A percentile compares a stretch with the other conserved stretches of the same genome.
These are phyloP conservation scores for Sebastes iracundus DNA, from an alignment of 2,797 vertebrate species.

Conservation along the genomic window DNA sequence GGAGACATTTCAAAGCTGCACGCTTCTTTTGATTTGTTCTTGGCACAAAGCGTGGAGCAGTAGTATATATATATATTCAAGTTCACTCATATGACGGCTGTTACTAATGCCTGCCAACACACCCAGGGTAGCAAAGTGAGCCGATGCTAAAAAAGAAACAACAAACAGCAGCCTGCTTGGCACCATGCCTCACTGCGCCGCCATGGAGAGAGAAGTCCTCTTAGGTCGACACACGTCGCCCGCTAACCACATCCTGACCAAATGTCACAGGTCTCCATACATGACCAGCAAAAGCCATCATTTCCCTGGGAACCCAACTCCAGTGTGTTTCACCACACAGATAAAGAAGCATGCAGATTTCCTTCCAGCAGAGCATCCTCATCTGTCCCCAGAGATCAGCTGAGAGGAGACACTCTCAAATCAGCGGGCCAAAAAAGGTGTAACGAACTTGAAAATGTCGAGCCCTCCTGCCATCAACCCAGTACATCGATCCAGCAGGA, in stretches of 20 bases:
- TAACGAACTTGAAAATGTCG: slow-evolving; percentile 59
- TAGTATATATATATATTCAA: not conserved
- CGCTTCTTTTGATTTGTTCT: slow-evolving; percentile 4
- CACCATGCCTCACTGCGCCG: slow-evolving; percentile 14
- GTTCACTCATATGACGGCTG: slow-evolving; percentile 14
- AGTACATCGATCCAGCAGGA: slow-evolving; percentile 36
- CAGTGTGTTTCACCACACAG: slow-evolving; percentile 1
- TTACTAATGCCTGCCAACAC: slow-evolving; percentile 5
- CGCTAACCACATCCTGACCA: slow-evolving; percentile 16
- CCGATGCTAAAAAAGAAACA: slow-evolving; percentile 18
- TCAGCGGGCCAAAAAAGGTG: slow-evolving; percentile 45
- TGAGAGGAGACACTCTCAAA: slow-evolving; percentile 25
- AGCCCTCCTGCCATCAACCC: slow-evolving; percentile 49
- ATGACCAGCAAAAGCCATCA: slow-evolving; percentile 30
- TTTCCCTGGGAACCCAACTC: slow-evolving; percentile 41
- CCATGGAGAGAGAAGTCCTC: slow-evolving; percentile 32
- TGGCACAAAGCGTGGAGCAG: not conserved
- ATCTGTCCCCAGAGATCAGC: slow-evolving; percentile 21
- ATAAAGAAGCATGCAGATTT: slow-evolving; percentile 20
- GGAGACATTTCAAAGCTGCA: not conserved
- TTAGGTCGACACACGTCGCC: slow-evolving; percentile 11
- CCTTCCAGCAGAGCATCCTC: not conserved
- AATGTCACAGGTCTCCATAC: slow-evolving; percentile 41
- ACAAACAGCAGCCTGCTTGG: slow-evolving; percentile 40
- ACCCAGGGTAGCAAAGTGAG: slow-evolving; percentile 11